Evolutionary conservation across 2,888 invertebrate genomes (phyloP).

Genomic region (Nomada ruficornis): DNA sequence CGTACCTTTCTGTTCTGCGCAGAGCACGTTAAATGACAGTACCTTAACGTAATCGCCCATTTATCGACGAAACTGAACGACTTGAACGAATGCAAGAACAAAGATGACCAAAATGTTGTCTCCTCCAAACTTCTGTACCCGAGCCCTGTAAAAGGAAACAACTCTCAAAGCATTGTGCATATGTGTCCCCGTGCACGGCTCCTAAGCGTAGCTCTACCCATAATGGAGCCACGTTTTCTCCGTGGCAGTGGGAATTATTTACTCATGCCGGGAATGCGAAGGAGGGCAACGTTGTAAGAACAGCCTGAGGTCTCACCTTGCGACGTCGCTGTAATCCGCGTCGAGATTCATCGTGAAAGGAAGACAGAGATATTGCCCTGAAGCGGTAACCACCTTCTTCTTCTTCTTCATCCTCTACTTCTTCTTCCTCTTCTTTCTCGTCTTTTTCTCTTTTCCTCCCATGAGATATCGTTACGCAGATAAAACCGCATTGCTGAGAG

Average conservation of each 20-base stretch:
- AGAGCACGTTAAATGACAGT: no score
- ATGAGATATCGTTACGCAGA: slow-evolving; percentile 77
- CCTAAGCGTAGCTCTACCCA: slow-evolving; percentile 52
- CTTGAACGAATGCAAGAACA: no score
- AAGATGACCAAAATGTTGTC: no score
- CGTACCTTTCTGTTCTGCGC: no score
- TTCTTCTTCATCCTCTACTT: not conserved
- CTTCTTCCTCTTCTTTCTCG: not conserved
- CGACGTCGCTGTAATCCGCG: slow-evolving; percentile 61
- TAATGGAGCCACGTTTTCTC: slow-evolving; percentile 71
- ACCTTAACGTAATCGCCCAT: no score
- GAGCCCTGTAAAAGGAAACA: not conserved
- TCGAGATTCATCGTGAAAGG: slow-evolving; percentile 56
- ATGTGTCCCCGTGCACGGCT: slow-evolving; percentile 14
- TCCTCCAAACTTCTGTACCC: no score
- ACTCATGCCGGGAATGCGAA: slow-evolving; percentile 71
- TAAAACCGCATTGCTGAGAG: slow-evolving; percentile 77
- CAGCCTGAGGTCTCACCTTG: slow-evolving; percentile 72
- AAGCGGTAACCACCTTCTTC: slow-evolving; percentile 18
- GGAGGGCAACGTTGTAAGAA: slow-evolving; percentile 68
- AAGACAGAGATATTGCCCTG: slow-evolving; percentile 31
- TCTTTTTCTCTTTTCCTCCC: slow-evolving; percentile 1
- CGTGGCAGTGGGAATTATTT: slow-evolving; percentile 70
- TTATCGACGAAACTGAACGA: not conserved
- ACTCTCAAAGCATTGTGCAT: not conserved